Base-by-base conservation (phyloP, 2,113 vertebrate genomes). In the Sylvietta virens region DNA sequence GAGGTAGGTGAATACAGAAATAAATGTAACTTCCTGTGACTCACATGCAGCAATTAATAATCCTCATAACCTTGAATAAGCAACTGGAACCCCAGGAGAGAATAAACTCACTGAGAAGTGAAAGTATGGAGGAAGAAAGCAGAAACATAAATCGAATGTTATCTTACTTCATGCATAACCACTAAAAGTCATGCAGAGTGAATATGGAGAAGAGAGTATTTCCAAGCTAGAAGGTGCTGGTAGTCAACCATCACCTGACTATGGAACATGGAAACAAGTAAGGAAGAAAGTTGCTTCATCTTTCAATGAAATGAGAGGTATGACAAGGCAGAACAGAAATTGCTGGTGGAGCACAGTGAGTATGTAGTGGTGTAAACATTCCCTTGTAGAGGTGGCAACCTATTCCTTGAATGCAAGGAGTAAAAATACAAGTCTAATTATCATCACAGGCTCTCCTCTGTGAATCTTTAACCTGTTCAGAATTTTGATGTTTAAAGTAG, bases 21-120 rank as follows among this genome's bases (percentile, higher is more conserved):
- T 69, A 96, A 93, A 88, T 81, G 40, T 47, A 78, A 67, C 60
- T 83, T 93, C 78, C 85, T 92, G 76, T 90, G 83, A 95, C 72
- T 96, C 80, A 71, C 30, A 80, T 7, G 10, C 60, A 83, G 56
- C 5, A 3, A 91, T 78, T 86, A 86, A 51, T 65, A 89, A 54
- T 89, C 82, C 65, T 91, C 19, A 40, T 74, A 89, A 91, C 44
- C 51, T 89, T 84, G 81, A 95, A 86, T 57, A 26, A 72, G 37
- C 93, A 92, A 69, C 62, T 77, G 62, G 67, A 90, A 88, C 22
- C 42, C 39, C 47, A 58, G 44, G 77, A 93, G 73, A 44, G 27
- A 90, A 88, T 73, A 95, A 95, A 80, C 37, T 85, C 85, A 80
- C 48, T 87, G 69, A 54, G 69, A 85, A 93, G 62, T 64, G 60